Evolutionary conservation across 2,888 invertebrate species (phyloP).

Genomic region (Hirtodrosophila trivittata): DNA sequence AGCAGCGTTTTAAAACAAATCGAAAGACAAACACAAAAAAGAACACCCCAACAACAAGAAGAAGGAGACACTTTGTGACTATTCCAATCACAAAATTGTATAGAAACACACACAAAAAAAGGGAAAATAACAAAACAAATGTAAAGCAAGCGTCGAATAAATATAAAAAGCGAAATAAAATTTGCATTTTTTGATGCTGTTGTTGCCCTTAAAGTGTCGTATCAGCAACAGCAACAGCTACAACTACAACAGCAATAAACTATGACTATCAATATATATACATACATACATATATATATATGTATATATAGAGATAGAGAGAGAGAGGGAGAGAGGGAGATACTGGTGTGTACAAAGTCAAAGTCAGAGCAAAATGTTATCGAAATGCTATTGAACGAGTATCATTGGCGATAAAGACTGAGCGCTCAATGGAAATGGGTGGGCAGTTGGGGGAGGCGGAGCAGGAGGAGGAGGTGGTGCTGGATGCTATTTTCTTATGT

Average conservation of each 20-base stretch:
- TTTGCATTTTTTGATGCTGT: slow-evolving; percentile 68
- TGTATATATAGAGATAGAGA: too few species aligned
- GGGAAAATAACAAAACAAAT: slow-evolving; percentile 25
- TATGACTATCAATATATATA: slow-evolving; percentile 25
- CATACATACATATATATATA: not conserved
- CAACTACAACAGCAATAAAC: slow-evolving; percentile 21
- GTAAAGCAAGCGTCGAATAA: slow-evolving; percentile 19
- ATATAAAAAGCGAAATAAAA: slow-evolving; percentile 67
- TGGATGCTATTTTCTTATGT: slow-evolving; percentile 45
- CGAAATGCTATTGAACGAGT: slow-evolving; percentile 65
- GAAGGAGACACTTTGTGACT: slow-evolving; percentile 17
- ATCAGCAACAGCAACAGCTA: slow-evolving; percentile 48
- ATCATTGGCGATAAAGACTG: slow-evolving; percentile 40
- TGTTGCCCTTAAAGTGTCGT: slow-evolving; percentile 53
- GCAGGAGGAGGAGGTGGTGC: slow-evolving; percentile 1
- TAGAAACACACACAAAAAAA: slow-evolving; percentile 7
- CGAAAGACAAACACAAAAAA: slow-evolving; percentile 32
- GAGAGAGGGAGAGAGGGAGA: too few species aligned
- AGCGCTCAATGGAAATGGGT: slow-evolving; percentile 2
- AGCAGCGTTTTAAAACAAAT: slow-evolving; percentile 68
- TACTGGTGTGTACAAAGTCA: slow-evolving; percentile 49
- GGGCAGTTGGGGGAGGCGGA: not conserved
- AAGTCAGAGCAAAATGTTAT: slow-evolving; percentile 70
- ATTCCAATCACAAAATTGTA: slow-evolving; percentile 17
- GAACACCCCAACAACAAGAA: slow-evolving; percentile 6